Evolutionary conservation across 1,140 invertebrate species (phyloP).

Genomic region (Epicauta chinensis): DNA sequence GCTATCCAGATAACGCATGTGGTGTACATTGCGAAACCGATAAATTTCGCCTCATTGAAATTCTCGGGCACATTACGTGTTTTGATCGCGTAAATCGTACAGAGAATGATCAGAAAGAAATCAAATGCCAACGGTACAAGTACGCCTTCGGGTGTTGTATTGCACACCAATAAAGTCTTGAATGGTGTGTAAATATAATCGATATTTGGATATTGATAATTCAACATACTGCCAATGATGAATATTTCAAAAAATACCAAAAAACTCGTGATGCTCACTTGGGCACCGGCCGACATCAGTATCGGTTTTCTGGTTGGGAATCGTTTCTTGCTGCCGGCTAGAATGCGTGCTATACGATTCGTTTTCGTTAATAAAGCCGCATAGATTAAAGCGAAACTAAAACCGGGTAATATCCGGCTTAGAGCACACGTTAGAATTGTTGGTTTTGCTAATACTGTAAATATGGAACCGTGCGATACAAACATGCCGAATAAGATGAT

Average conservation of each 20-base stretch:
- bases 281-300: slow-evolving; percentile 51
- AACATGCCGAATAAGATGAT: slow-evolving; percentile 55
- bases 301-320: slow-evolving; percentile 74
- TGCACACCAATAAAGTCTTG: slow-evolving; percentile 60
- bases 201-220: slow-evolving; percentile 61
- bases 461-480: slow-evolving; percentile 48
- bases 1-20: slow-evolving; percentile 85
- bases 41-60: slow-evolving; percentile 82
- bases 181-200: slow-evolving; percentile 56
- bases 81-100: slow-evolving; percentile 80
- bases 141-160: slow-evolving; percentile 62
- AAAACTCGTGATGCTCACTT: slow-evolving; percentile 59
- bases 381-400: slow-evolving; percentile 80
- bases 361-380: slow-evolving; percentile 79
- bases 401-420: slow-evolving; percentile 62
- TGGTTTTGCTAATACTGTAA: slow-evolving; percentile 69
- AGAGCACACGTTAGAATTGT: slow-evolving; percentile 59
- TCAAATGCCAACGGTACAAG: slow-evolving; percentile 74
- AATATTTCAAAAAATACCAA: slow-evolving; percentile 65
- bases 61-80: slow-evolving; percentile 84
- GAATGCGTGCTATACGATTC: slow-evolving; percentile 76
- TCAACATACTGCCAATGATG: slow-evolving; percentile 62
- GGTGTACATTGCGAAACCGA: slow-evolving; percentile 82
- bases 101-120: slow-evolving; percentile 69
- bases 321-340: slow-evolving; percentile 74